Conservation (phyloP, 2,888 invertebrate genomes). For the Chalcosyrphus nemorum region DNA sequence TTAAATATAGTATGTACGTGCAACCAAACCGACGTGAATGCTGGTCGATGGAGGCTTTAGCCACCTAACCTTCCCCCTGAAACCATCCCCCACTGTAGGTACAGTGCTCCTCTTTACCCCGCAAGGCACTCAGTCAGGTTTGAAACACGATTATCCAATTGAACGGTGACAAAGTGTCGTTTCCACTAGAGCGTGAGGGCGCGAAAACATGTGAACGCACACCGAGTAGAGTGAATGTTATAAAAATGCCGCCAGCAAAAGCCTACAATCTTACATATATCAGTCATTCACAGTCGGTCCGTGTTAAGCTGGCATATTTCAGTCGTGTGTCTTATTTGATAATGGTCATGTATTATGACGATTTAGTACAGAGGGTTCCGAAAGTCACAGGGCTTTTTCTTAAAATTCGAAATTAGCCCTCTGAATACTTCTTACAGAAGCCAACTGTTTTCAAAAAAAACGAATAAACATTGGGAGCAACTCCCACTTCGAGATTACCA, state of each 20-base stretch:
- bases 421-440: no score
- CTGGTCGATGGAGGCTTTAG: not conserved
- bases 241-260: constrained; percentile 59
- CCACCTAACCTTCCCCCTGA: not conserved
- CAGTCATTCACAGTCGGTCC: constrained; percentile 6
- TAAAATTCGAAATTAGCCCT: no score
- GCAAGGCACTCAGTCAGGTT: constrained; percentile 40
- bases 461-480: no score
- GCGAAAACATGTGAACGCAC: constrained; percentile 55
- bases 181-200: constrained; percentile 64
- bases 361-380: not conserved
- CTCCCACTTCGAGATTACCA: no score
- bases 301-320: constrained; percentile 5
- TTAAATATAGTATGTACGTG: constrained; percentile 2
- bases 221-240: constrained; percentile 16
- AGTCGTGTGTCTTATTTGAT: constrained; percentile 60
- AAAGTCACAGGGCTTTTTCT: constrained; percentile 5
- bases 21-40: not conserved
- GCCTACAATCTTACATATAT: constrained; percentile 25
- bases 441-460: no score
- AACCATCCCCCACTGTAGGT: constrained; percentile 2
- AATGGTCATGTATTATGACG: not conserved
- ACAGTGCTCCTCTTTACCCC: constrained; percentile 26
- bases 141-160: constrained; percentile 71
- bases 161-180: constrained; percentile 70